Base-by-base conservation (phyloP, 2,797 vertebrate genomes). In the Luscinia luscinia region DNA sequence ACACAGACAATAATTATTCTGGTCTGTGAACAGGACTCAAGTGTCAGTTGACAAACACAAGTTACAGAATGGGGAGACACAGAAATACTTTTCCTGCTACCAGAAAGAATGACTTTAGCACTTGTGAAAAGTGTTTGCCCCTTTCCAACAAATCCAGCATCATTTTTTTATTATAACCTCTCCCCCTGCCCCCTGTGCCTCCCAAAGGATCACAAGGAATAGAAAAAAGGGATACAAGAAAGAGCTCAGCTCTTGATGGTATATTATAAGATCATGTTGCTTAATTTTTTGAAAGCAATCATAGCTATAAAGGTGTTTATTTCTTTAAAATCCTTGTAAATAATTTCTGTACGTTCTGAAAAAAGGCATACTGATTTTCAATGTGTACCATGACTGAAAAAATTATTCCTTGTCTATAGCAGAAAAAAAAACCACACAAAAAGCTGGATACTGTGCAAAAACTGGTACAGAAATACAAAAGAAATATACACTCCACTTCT, bases 301-400 rank as follows among this genome's bases (percentile, higher is more conserved):
- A 19, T 28, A 88, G 18, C 32, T 66, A 62, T 48, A 66, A 75
- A 79, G 21, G 17, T 79, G 26, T 36, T 85, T 69, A 43, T 38
- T 81, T 81, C 38, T 87, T 93, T 91, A 70, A 95, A 74, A 93
- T 80, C 15, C 12, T 74, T 52, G 48, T 12, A 27, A 79, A 93
- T 81, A 69, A 40, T 17, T 78, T 76, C 45, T 45, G 12, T 27
- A 55, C 0, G 8, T 75, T 87, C 82, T 87, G 48, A 57, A 61
- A 93, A 82, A 93, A 82, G 28, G 17, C 14, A 27, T 34, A 34
- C 34, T 34, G 34, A 34, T 34, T 34, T 34, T 34, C 34, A 34
- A 34, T 34, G 34, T 34, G 34, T 34, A 34, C 34, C 34, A 34
- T 34, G 34, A 34, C 34, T 34, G 34, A 34, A 34, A 34, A 34